Base-by-base conservation (phyloP, 2,888 invertebrate species). In the Tubulanus polymorphus region DNA sequence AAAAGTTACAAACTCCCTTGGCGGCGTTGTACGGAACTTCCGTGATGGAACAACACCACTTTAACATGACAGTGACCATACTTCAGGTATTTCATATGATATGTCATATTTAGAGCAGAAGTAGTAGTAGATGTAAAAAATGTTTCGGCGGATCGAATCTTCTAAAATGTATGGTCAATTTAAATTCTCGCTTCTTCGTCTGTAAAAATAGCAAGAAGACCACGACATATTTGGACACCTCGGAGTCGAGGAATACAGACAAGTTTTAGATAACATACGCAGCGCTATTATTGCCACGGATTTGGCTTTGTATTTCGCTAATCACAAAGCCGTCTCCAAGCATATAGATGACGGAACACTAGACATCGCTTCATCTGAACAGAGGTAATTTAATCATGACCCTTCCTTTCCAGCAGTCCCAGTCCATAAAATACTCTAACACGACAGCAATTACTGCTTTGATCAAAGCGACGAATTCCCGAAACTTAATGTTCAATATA, bases 31-130 rank as follows among this genome's bases (percentile, higher is more conserved):
- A 72, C 57, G 60, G 65, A 5, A 66, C 67, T 1, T 71, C 70
- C 1, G 68, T 68, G 3, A 70, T 72, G 72, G 72, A 72, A 55
- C 64, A 68, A 46, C 72, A 72, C 55, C 72, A 72, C 53, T 72
- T 67, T 56, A 63, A 66, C 50, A 65, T 66, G 55, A 67, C 70
- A 6, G 57, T 72, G 25, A 64, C 63, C 26, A 70, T 72, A 35
- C 60, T 66, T 20, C 63, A 64, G 63, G 63, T 64, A 55, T n/a
- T n/a, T 15, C 10, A 15, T 12, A 18, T 18, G 25, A 10, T 15
- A 18, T 15, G 25, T 10, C 35, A 32, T 32, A 32, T n/a, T 32
- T n/a, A n/a, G n/a, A n/a, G n/a, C n/a, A n/a, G n/a, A n/a, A n/a
- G n/a, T n/a, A n/a, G n/a, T n/a, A n/a, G n/a, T n/a, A n/a, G n/a